Conservation (phyloP, 2,797 vertebrate species). For the Antrozous pallidus region DNA sequence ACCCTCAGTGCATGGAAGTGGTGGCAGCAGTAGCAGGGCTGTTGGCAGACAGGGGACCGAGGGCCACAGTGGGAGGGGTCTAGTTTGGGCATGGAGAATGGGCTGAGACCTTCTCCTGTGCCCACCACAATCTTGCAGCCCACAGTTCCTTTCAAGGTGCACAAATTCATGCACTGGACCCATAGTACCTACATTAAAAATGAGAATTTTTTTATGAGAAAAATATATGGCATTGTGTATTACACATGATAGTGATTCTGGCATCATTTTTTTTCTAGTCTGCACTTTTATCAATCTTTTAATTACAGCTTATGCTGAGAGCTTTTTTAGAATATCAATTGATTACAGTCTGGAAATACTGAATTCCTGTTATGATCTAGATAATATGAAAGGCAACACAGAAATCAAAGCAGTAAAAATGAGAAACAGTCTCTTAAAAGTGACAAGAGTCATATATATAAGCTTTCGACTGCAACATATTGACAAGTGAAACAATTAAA, state of each 20-base stretch:
- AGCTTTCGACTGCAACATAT: rapidly evolving
- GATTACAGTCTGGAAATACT: not conserved
- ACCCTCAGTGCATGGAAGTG: too few relatives aligned
- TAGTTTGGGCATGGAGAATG: too few relatives aligned
- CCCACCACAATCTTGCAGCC: too few relatives aligned
- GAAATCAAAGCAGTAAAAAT: not conserved
- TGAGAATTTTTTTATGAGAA: not conserved
- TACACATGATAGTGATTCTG: not conserved
- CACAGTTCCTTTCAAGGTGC: too few relatives aligned
- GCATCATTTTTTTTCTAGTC: too few relatives aligned
- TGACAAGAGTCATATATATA: rapidly evolving
- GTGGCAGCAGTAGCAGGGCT: too few relatives aligned
- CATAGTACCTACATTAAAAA: not conserved
- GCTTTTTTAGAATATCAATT: not conserved
- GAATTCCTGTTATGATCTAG: not conserved
- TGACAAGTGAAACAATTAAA: not conserved
- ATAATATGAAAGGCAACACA: not conserved
- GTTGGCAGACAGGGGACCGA: too few relatives aligned
- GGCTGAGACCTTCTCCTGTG: too few relatives aligned
- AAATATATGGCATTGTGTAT: too few relatives aligned
- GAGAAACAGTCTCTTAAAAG: not conserved
- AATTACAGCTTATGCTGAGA: not conserved
- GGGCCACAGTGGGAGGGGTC: too few relatives aligned
- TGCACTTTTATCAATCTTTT: not conserved
- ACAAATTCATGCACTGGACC: too few relatives aligned